Evolutionary conservation across 2,797 vertebrate genomes (phyloP).

Genomic region (Argentina silus): DNA sequence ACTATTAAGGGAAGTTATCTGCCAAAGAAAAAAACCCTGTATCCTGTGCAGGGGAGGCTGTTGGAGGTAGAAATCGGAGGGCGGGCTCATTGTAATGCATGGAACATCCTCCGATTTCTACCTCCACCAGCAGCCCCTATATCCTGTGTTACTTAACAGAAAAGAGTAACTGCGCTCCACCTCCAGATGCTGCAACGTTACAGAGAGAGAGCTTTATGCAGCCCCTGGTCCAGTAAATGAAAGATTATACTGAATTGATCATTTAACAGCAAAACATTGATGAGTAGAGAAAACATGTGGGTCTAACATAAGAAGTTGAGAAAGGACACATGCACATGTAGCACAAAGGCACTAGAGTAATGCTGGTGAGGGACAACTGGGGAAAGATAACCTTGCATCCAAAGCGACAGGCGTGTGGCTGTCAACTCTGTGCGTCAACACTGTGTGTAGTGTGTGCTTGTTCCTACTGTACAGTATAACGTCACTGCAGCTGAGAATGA

Average conservation of each 20-base stretch:
- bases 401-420: no score
- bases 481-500: slow-evolving; percentile 17
- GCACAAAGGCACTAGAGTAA: background rate
- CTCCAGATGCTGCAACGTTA: background rate
- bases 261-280: background rate
- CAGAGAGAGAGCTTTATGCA: background rate
- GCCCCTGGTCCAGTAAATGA: background rate
- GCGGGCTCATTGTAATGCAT: no score
- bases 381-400: no score
- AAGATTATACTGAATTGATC: background rate
- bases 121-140: no score
- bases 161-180: background rate
- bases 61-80: no score
- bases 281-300: background rate
- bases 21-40: background rate
- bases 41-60: no score
- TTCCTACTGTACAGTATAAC: slow-evolving; percentile 7
- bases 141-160: background rate
- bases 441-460: background rate
- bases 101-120: no score
- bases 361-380: background rate
- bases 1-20: background rate
- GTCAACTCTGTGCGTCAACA: no score
- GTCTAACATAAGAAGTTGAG: background rate
- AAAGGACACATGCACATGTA: background rate